Percentiles rank a stretch among this genome's conserved stretches.
phyloP scores from a whole-genome alignment of 2,797 vertebrate genomes.

The Peromyscus melanophrys region DNA sequence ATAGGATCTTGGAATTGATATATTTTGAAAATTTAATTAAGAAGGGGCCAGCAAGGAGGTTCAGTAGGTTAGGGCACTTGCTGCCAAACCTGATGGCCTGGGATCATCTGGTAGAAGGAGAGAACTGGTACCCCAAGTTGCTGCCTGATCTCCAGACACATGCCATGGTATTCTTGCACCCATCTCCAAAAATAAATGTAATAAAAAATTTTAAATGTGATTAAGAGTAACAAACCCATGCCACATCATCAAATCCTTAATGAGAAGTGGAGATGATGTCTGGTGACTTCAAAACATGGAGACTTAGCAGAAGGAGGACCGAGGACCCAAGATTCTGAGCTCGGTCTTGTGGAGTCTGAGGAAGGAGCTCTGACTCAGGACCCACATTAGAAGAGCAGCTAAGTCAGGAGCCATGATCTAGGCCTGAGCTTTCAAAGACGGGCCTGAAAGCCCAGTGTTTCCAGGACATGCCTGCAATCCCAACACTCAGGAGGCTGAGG shows the following conservation, averaged over 20 bases:
- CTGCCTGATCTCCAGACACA: background rate
- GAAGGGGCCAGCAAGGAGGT: background rate
- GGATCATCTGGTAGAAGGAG: background rate
- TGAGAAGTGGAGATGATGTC: background rate
- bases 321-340: background rate
- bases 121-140: background rate
- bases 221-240: slow-evolving; percentile 18
- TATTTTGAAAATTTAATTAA: background rate
- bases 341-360: background rate
- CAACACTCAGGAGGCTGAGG: background rate
- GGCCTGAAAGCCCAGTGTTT: background rate
- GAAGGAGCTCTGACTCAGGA: background rate
- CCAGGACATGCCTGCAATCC: background rate
- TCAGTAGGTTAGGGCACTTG: background rate
- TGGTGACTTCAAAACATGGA: background rate
- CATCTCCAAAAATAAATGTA: background rate
- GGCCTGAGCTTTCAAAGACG: slow-evolving; percentile 18
- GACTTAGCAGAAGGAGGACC: background rate
- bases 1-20: slow-evolving; percentile 17
- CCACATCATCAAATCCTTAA: background rate
- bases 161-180: background rate
- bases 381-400: background rate
- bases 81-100: background rate
- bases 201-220: background rate
- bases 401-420: background rate